Evolutionary conservation across 1,140 invertebrate species (phyloP).

Genomic region (Ostrea denselamellosa): DNA sequence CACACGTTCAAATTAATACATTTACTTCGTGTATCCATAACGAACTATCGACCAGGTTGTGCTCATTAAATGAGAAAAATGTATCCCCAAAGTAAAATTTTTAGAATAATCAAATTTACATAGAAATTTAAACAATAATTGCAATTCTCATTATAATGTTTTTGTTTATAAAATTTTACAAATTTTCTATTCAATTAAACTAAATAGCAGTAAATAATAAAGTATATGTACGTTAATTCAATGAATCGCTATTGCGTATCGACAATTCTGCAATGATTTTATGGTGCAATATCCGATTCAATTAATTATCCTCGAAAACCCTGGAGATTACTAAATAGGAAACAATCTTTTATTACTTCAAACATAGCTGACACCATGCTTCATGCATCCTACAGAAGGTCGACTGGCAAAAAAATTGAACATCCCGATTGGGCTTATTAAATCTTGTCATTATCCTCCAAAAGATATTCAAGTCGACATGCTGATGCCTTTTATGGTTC

Average conservation of each 20-base stretch:
- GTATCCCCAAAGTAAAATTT: no score
- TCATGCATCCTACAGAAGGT: not conserved
- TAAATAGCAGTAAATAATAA: not conserved
- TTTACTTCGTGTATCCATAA: no score
- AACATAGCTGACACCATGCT: not conserved
- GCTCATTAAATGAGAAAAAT: no score
- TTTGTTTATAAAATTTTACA: not conserved
- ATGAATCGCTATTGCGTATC: not conserved
- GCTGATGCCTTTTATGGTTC: slow-evolving; percentile 15
- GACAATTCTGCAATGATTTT: not conserved
- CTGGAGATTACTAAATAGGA: slow-evolving; percentile 7
- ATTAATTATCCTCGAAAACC: slow-evolving; percentile 1
- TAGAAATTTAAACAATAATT: no score
- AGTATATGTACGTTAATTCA: not conserved
- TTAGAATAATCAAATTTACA: no score
- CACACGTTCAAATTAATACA: no score
- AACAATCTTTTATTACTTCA: slow-evolving; percentile 34
- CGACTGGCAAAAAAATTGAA: slow-evolving; percentile 4
- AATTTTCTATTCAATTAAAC: not conserved
- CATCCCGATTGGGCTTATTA: slow-evolving; percentile 23
- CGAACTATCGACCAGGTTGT: no score
- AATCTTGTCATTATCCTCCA: slow-evolving; percentile 19
- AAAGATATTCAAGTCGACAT: slow-evolving; percentile 31
- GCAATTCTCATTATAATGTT: no score
- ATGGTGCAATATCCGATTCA: slow-evolving; percentile 12